Evolutionary conservation across 2,113 vertebrate species (phyloP).

Genomic region (Laticauda colubrina): DNA sequence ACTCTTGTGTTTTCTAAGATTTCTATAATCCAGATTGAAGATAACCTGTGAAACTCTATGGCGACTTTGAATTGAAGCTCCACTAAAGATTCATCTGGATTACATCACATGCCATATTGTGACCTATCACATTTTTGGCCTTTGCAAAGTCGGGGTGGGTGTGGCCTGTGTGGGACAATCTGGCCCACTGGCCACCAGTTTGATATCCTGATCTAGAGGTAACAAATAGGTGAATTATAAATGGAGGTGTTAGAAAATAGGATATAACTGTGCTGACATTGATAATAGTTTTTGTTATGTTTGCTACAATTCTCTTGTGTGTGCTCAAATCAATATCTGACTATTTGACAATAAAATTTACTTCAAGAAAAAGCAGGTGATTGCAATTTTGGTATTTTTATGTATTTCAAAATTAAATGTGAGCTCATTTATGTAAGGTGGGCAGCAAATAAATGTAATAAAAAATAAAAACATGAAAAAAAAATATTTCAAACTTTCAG

Average conservation of each 20-base stretch:
- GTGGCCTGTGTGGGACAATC: too few species aligned
- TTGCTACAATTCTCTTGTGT: neutral
- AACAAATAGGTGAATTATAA: neutral
- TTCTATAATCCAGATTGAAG: neutral
- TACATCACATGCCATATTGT: fast-evolving
- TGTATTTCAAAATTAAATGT: neutral
- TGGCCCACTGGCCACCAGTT: too few species aligned
- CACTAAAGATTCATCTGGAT: neutral
- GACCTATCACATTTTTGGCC: too few species aligned
- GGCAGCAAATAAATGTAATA: neutral
- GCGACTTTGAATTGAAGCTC: neutral
- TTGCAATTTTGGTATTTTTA: neutral
- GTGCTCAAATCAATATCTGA: neutral
- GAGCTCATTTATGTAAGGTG: neutral
- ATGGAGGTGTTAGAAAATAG: neutral
- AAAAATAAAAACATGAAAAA: neutral
- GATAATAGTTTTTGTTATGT: neutral
- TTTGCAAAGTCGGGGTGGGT: too few species aligned
- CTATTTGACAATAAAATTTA: neutral
- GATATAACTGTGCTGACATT: neutral
- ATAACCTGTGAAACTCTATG: neutral
- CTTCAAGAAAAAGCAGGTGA: neutral
- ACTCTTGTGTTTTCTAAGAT: too few species aligned
- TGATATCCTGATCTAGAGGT: neutral
- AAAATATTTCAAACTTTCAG: neutral